These are phyloP conservation scores for Catharus bicknelli DNA, from an alignment of 2,113 vertebrate genomes.

Conservation along the genomic window DNA sequence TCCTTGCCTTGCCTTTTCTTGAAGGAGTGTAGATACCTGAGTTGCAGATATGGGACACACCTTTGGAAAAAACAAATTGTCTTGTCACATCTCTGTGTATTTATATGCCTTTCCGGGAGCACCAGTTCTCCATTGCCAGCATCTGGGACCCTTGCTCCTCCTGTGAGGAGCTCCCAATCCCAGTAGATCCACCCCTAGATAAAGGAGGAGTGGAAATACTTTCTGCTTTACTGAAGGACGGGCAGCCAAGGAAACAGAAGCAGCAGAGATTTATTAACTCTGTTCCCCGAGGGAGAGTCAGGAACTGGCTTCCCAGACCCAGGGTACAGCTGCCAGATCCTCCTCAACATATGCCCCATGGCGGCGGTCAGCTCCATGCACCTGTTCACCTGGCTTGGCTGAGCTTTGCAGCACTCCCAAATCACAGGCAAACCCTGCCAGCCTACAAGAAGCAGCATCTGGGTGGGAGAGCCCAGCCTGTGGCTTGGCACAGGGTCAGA, in stretches of 20 bases:
- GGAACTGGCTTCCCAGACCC: not conserved
- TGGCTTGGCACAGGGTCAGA: not conserved
- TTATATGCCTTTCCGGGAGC: not conserved
- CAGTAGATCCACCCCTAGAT: not conserved
- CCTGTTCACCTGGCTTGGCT: constrained; percentile 7
- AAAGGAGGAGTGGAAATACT: not conserved
- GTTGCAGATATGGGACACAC: not conserved
- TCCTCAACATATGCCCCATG: not conserved
- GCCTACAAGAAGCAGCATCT: not conserved
- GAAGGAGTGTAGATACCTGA: not conserved
- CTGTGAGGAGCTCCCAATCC: not conserved
- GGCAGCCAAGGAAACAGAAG: not conserved
- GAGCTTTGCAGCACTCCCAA: not conserved
- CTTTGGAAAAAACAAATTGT: not conserved
- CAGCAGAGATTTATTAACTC: not conserved
- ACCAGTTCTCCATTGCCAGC: not conserved
- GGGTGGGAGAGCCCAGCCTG: not conserved
- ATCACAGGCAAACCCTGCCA: not conserved
- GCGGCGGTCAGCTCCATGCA: not conserved
- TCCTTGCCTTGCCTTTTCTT: not conserved
- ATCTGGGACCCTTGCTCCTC: not conserved
- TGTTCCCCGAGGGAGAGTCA: not conserved
- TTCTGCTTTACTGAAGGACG: not conserved
- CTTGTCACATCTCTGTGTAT: not conserved
- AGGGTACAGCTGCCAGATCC: not conserved